These are phyloP conservation scores for Eupithecia exiguata DNA, from an alignment of 2,888 invertebrate genomes.

Conservation along the genomic window DNA sequence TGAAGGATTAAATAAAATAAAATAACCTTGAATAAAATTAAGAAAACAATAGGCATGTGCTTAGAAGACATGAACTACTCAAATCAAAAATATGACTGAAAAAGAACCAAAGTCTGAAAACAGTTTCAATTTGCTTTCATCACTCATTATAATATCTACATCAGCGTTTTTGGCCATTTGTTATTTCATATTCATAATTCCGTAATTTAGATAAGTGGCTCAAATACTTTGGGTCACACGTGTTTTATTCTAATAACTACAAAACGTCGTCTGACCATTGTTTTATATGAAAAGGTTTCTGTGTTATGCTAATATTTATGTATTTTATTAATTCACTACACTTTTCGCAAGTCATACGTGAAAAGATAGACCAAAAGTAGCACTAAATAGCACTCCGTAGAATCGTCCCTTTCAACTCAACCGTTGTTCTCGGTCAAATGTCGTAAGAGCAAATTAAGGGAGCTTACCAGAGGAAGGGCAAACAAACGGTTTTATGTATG, in stretches of 20 bases:
- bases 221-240: constrained; percentile 33
- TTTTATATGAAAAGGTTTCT: constrained; percentile 47
- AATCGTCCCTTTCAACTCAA: not conserved
- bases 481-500: too few species aligned
- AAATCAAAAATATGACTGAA: not conserved
- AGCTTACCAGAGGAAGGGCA: not conserved
- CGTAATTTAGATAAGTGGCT: constrained; percentile 29
- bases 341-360: constrained; percentile 13
- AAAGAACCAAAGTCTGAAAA: not conserved
- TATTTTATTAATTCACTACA: constrained; percentile 40
- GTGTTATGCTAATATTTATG: constrained; percentile 70
- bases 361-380: not conserved
- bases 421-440: not conserved
- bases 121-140: not conserved
- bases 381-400: not conserved
- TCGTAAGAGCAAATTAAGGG: not conserved
- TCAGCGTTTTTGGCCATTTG: not conserved
- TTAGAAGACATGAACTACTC: too few species aligned
- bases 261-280: constrained; percentile 17
- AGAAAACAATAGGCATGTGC: too few species aligned
- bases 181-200: not conserved
- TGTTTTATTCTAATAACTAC: constrained; percentile 27
- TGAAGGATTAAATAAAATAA: too few species aligned
- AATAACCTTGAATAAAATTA: too few species aligned
- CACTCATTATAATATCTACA: not conserved